Evolutionary conservation across 2,113 vertebrate species (phyloP).

Genomic region (Chaetorhynchus papuensis): DNA sequence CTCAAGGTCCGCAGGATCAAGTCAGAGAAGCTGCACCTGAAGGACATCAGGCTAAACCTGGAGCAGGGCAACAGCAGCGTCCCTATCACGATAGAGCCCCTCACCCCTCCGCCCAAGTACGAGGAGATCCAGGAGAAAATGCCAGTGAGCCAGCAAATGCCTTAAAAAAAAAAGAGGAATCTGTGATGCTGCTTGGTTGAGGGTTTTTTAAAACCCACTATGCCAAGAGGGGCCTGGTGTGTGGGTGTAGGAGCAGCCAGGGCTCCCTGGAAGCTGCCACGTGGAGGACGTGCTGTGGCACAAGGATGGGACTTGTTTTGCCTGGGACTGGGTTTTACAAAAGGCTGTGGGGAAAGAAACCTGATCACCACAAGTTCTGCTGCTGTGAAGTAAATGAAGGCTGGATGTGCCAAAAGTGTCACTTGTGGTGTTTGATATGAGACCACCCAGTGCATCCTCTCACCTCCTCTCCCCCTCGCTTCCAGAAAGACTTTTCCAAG

Average conservation of each 20-base stretch:
- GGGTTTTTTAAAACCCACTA: background rate
- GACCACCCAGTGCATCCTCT: background rate
- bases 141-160: conserved; percentile 12
- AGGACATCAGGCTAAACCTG: conserved; percentile 74
- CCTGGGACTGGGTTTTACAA: background rate
- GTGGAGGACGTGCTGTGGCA: background rate
- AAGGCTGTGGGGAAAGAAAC: background rate
- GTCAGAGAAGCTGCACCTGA: conserved; percentile 88
- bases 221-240: background rate
- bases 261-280: background rate
- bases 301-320: background rate
- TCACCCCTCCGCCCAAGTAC: conserved; percentile 91
- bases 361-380: background rate
- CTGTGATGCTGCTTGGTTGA: background rate
- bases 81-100: conserved; percentile 83
- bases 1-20: conserved; percentile 90
- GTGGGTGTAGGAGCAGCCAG: background rate
- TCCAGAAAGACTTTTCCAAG: background rate
- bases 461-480: background rate
- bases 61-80: conserved; percentile 33
- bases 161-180: background rate
- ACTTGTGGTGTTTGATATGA: background rate
- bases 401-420: background rate
- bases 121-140: conserved; percentile 76
- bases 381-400: background rate